phyloP scores from a whole-genome alignment of 2,888 invertebrate species.

The Diaprepes abbreviatus region DNA sequence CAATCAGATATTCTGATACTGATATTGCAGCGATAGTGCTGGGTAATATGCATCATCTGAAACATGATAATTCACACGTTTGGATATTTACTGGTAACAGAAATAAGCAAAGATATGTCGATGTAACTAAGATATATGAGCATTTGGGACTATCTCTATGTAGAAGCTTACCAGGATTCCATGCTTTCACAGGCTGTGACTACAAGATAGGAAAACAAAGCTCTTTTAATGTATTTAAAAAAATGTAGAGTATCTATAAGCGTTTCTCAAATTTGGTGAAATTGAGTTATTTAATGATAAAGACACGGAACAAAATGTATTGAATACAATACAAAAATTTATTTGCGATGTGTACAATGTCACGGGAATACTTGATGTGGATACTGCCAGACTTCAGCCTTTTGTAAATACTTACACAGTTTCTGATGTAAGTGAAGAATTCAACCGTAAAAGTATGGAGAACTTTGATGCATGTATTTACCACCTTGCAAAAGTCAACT shows the following conservation, averaged over 20 bases:
- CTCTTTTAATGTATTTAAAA: background rate
- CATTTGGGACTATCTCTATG: background rate
- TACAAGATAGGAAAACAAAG: background rate
- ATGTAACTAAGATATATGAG: constrained; percentile 37
- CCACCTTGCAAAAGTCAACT: constrained; percentile 55
- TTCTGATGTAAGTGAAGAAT: constrained; percentile 39
- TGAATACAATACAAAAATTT: constrained; percentile 46
- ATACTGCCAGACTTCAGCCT: constrained; percentile 49
- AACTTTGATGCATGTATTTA: constrained; percentile 52
- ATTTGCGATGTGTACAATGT: constrained; percentile 44
- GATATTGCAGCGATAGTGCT: constrained; percentile 54
- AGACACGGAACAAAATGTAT: constrained; percentile 24
- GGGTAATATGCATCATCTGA: constrained; percentile 52
- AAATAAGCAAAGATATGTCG: constrained; percentile 48
- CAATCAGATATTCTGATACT: constrained; percentile 45
- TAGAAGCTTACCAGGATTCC: background rate
- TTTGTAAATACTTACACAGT: constrained; percentile 42
- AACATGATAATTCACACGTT: constrained; percentile 49
- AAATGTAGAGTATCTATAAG: background rate
- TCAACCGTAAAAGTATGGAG: constrained; percentile 45
- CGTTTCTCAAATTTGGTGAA: background rate
- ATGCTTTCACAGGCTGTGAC: background rate
- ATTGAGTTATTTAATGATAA: background rate
- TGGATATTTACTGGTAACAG: constrained; percentile 52
- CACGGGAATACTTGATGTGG: constrained; percentile 47